These are phyloP conservation scores for Mustelus asterias DNA, from an alignment of 2,113 vertebrate genomes.

Conservation along the genomic window DNA sequence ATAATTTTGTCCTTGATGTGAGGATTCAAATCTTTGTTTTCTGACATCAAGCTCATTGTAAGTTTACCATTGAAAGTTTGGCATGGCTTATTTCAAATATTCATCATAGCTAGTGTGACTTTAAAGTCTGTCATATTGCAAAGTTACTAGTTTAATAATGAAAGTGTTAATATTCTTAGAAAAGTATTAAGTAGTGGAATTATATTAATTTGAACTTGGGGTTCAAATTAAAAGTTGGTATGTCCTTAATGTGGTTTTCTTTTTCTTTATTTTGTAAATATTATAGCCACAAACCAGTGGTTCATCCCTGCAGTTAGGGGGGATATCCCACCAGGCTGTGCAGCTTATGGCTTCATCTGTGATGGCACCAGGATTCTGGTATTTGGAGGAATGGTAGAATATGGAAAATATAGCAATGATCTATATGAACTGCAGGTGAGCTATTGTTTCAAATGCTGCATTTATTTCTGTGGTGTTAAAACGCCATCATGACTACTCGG, in stretches of 20 bases:
- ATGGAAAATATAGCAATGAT: conserved; percentile 88
- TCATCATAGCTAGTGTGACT: background rate
- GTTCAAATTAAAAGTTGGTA: background rate
- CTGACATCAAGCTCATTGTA: background rate
- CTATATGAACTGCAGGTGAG: conserved; percentile 93
- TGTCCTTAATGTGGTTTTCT: background rate
- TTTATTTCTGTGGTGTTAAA: background rate
- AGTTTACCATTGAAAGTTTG: background rate
- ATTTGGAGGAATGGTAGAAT: conserved; percentile 97
- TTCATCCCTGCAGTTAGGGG: conserved; percentile 95
- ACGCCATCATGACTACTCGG: background rate
- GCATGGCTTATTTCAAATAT: background rate
- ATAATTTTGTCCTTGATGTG: background rate
- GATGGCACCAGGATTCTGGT: conserved; percentile 88
- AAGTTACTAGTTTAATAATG: background rate
- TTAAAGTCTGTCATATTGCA: background rate
- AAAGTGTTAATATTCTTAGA: background rate
- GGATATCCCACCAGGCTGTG: conserved; percentile 94
- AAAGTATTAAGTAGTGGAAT: background rate
- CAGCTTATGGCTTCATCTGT: conserved; percentile 90
- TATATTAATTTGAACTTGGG: background rate
- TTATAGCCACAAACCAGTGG: conserved; percentile 87
- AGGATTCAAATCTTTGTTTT: background rate
- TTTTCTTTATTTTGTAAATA: conserved; percentile 20
- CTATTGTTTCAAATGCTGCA: background rate